Evolutionary conservation across 2,888 invertebrate species (phyloP).

Genomic region (Pasiphila rectangulata): DNA sequence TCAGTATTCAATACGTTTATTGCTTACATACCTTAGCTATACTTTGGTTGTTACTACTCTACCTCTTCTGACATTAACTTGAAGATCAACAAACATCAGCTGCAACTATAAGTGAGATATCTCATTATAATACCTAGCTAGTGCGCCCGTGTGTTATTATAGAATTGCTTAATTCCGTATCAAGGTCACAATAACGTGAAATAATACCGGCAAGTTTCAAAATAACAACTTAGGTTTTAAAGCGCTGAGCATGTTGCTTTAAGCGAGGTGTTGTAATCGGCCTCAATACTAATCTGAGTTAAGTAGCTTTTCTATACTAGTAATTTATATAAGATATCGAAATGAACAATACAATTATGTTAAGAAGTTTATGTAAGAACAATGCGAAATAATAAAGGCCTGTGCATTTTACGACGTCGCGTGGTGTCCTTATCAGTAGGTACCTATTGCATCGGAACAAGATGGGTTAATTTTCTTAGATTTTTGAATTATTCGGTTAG

Average conservation of each 20-base stretch:
- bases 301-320: background rate
- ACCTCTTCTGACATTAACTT: background rate
- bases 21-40: background rate
- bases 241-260: background rate
- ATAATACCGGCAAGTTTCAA: background rate
- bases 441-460: too few species aligned
- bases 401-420: too few species aligned
- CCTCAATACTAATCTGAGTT: background rate
- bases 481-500: too few species aligned
- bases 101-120: conserved; percentile 10
- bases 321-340: too few species aligned
- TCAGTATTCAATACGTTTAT: background rate
- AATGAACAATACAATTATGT: conserved; percentile 3
- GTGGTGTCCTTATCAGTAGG: too few species aligned
- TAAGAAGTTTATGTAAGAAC: conserved; percentile 35
- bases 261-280: background rate
- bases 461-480: too few species aligned
- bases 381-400: too few species aligned
- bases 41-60: background rate
- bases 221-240: background rate
- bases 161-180: conserved; percentile 1
- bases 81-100: background rate
- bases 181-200: background rate
- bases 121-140: conserved; percentile 2
- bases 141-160: conserved; percentile 4